Conservation (phyloP, 2,797 vertebrate genomes). For the Gallinago solitaria region DNA sequence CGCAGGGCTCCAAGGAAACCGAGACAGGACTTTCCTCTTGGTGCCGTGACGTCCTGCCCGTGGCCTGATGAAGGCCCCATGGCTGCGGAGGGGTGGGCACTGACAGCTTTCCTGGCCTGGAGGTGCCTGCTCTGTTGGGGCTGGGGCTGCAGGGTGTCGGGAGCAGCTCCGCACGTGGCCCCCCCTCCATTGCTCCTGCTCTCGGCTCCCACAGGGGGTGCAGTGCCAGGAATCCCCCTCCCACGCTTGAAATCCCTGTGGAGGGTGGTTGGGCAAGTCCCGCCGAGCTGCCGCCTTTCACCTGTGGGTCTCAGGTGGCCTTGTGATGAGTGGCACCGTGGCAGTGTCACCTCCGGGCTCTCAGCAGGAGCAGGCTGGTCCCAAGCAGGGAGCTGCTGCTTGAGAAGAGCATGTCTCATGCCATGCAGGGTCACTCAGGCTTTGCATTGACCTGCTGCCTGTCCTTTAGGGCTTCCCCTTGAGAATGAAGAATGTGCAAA, state of each 20-base stretch:
- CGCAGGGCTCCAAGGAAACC: neutral
- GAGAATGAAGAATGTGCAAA: accelerated
- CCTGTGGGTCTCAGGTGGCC: accelerated
- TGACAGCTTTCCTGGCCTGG: neutral
- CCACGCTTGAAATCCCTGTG: accelerated
- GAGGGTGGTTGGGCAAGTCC: neutral
- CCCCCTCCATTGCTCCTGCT: neutral
- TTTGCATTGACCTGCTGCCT: neutral
- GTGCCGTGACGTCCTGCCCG: accelerated
- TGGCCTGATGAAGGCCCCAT: neutral
- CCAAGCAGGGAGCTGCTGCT: neutral
- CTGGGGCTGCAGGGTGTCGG: accelerated
- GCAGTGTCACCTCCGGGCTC: neutral
- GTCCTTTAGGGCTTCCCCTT: neutral
- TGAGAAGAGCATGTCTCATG: neutral
- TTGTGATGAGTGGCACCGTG: neutral
- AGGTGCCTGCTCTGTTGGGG: accelerated
- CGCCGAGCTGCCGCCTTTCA: accelerated
- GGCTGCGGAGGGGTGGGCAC: accelerated
- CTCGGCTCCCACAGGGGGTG: neutral
- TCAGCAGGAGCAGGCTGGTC: neutral
- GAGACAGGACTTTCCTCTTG: neutral
- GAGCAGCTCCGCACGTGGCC: neutral
- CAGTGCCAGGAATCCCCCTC: neutral
- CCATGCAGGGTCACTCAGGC: neutral